phyloP scores from a whole-genome alignment of 2,888 invertebrate genomes.

The Euplexia lucipara region DNA sequence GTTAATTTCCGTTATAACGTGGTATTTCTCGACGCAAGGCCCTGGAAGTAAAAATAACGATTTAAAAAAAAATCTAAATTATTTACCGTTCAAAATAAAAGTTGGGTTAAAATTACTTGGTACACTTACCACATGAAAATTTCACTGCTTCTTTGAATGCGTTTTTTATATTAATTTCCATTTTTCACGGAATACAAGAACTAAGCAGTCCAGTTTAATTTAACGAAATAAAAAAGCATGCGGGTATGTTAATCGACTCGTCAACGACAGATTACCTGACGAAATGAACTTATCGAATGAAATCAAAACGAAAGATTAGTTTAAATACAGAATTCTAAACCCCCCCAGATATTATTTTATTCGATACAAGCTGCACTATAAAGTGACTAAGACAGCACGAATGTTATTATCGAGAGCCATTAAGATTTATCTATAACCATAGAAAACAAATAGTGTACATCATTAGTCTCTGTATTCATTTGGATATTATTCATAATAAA shows the following conservation, averaged over 20 bases:
- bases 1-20: conserved; percentile 41
- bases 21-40: conserved; percentile 53
- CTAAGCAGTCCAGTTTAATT: not conserved
- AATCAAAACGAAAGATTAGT: not conserved
- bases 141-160: conserved; percentile 74
- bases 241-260: conserved; percentile 1
- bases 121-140: conserved; percentile 72
- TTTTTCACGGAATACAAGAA: conserved; percentile 42
- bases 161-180: conserved; percentile 80
- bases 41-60: conserved; percentile 62
- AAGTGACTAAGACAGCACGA: not conserved
- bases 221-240: not conserved
- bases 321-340: not conserved
- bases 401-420: not conserved
- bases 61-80: not conserved
- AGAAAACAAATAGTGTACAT: too few species aligned
- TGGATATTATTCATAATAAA: too few species aligned
- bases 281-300: conserved; percentile 17
- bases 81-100: not conserved
- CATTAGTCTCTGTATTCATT: too few species aligned
- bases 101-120: not conserved
- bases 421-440: not conserved
- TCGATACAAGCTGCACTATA: not conserved
- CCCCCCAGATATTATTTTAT: not conserved
- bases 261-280: not conserved